Conservation (phyloP, 2,113 vertebrate genomes). For the Lophochroa leadbeateri region DNA sequence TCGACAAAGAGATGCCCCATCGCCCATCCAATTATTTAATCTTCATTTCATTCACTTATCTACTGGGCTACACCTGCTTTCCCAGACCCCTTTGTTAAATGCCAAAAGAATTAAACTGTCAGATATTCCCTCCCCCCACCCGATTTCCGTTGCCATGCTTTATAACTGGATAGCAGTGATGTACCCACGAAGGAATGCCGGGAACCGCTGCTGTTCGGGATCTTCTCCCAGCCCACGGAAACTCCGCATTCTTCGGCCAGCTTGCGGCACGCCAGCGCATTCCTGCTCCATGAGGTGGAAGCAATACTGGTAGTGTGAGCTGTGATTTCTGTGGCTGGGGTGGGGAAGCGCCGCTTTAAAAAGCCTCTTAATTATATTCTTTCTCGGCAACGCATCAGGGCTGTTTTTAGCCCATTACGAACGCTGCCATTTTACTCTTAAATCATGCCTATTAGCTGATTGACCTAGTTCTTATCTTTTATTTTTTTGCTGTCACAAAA, state of each 20-base stretch:
- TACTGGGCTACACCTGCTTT: background rate
- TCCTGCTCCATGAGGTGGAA: slow-evolving; percentile 91
- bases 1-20: rapidly evolving
- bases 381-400: slow-evolving; percentile 68
- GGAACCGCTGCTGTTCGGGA: slow-evolving; percentile 80
- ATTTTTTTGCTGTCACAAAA: slow-evolving; percentile 44
- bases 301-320: slow-evolving; percentile 70
- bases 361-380: slow-evolving; percentile 79
- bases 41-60: background rate
- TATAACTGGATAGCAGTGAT: slow-evolving; percentile 73
- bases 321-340: slow-evolving; percentile 55
- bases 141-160: background rate
- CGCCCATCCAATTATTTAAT: rapidly evolving
- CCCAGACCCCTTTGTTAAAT: background rate
- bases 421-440: slow-evolving; percentile 71
- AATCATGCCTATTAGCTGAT: slow-evolving; percentile 74
- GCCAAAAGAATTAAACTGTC: background rate
- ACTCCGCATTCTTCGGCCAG: slow-evolving; percentile 88
- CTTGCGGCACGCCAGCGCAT: slow-evolving; percentile 89
- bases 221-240: slow-evolving; percentile 84
- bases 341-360: slow-evolving; percentile 77
- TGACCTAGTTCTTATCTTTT: slow-evolving; percentile 72
- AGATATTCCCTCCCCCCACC: background rate
- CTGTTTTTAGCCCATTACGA: slow-evolving; percentile 78
- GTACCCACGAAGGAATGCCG: slow-evolving; percentile 79